Base-by-base conservation (phyloP, 2,113 vertebrate genomes). In the Astur gentilis region DNA sequence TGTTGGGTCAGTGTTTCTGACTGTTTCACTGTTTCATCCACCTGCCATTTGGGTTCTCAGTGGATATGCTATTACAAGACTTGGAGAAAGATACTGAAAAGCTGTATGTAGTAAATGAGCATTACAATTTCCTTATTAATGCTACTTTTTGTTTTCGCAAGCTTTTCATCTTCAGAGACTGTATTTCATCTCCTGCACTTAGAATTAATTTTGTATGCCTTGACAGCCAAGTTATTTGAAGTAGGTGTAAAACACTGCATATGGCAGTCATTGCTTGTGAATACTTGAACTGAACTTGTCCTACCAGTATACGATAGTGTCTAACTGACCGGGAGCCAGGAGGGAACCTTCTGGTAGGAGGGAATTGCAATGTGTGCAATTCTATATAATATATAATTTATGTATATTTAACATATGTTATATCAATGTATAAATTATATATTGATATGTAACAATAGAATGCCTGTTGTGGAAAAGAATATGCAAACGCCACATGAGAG, bases 141-240 rank as follows among this genome's bases (percentile, higher is more conserved):
- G 70, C 57, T 87, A 2, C 60, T 82, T 95, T 91, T 90, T 76
- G 94, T 55, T 83, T 85, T 55, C 75, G 72, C 89, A 90, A 93
- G 62, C 44, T 92, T 94, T 97, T 93, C 12, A 70, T 22, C 62
- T 94, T 94, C 78, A 93, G 79, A 83, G 44, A 75, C 25, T 54
- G 1, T 55, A 75, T 95, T 93, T 95, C 32, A 86, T 84, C 17
- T 83, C 22, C 25, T 87, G 75, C 34, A 80, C 12, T 88, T 85
- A 69, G 29, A 94, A 93, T 95, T 87, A 95, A 91, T 81, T 93
- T 92, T 89, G 3, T 64, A 47, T 64, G 58, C 45, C 40, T 83
- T 95, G 73, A 61, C 45, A 87, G 54, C 54, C 80, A 60, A 77
- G 61, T 84, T 94, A 44, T 71, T 65, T 91, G 86, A 80, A 40